phyloP scores from a whole-genome alignment of 2,113 vertebrate genomes.

The Mus musculus region DNA sequence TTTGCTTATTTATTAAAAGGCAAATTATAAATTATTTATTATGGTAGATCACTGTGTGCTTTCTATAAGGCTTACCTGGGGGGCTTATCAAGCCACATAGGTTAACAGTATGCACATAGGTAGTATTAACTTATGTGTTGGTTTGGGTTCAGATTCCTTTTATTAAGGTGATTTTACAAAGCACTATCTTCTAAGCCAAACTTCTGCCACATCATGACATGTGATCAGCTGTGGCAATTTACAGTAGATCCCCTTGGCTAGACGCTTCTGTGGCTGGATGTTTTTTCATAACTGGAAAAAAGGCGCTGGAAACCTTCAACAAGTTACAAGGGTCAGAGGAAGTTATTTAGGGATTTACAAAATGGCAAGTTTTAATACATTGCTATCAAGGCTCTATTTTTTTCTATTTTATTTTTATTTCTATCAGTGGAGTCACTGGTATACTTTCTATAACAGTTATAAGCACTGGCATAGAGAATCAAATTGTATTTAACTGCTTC shows the following conservation, averaged over 20 bases:
- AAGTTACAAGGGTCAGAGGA: background rate
- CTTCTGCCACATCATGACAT: background rate
- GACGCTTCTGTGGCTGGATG: background rate
- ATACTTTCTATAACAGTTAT: background rate
- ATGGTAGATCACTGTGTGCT: background rate
- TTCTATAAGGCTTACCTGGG: background rate
- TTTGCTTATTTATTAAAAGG: background rate
- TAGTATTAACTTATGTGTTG: background rate
- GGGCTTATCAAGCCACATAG: background rate
- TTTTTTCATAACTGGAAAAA: background rate
- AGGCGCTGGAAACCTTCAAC: background rate
- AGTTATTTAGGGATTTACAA: background rate
- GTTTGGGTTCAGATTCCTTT: background rate
- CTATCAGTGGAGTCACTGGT: background rate
- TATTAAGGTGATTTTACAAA: background rate
- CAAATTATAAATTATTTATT: too few relatives aligned
- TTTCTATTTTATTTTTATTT: too few relatives aligned
- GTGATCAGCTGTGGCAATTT: background rate
- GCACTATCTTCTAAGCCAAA: background rate
- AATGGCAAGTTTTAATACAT: background rate
- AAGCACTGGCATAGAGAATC: background rate
- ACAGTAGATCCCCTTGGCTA: background rate
- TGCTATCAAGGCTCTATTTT: background rate
- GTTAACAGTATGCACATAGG: background rate
- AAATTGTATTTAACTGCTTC: background rate